Evolutionary conservation across 2,113 vertebrate genomes (phyloP).

Genomic region (Fregetta grallaria): DNA sequence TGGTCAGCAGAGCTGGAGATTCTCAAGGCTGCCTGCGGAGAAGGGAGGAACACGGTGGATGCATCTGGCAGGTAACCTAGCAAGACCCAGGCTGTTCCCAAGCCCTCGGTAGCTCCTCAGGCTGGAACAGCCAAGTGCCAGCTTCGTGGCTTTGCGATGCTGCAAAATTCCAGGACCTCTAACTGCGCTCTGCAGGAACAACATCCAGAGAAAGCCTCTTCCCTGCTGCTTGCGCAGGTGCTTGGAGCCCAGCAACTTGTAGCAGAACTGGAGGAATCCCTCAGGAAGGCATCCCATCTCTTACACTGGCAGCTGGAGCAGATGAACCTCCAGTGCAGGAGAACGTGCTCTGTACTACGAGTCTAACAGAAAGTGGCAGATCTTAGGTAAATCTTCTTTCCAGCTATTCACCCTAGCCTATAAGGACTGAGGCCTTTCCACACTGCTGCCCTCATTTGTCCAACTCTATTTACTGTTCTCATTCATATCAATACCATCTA

Average conservation of each 20-base stretch:
- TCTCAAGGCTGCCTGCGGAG: not conserved
- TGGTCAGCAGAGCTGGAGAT: not conserved
- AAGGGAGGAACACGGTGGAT: not conserved
- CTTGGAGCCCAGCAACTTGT: not conserved
- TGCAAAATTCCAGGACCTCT: not conserved
- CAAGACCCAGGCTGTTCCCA: not conserved
- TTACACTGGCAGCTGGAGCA: not conserved
- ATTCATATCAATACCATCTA: not conserved
- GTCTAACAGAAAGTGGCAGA: slow-evolving; percentile 19
- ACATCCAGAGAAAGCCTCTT: not conserved
- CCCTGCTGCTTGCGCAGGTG: not conserved
- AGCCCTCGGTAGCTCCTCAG: not conserved
- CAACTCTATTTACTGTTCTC: not conserved
- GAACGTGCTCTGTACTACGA: accelerated
- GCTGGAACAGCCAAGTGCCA: not conserved
- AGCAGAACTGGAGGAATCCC: not conserved
- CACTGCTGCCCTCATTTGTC: not conserved
- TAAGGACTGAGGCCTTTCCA: not conserved
- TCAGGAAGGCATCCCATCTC: not conserved
- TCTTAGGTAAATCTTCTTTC: slow-evolving; percentile 10
- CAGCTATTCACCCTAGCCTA: not conserved
- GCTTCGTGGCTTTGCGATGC: not conserved
- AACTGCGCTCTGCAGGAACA: not conserved
- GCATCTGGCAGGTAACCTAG: not conserved
- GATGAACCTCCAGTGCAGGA: not conserved